Evolutionary conservation across 2,113 vertebrate genomes (phyloP).

Genomic region (Tetrax tetrax): DNA sequence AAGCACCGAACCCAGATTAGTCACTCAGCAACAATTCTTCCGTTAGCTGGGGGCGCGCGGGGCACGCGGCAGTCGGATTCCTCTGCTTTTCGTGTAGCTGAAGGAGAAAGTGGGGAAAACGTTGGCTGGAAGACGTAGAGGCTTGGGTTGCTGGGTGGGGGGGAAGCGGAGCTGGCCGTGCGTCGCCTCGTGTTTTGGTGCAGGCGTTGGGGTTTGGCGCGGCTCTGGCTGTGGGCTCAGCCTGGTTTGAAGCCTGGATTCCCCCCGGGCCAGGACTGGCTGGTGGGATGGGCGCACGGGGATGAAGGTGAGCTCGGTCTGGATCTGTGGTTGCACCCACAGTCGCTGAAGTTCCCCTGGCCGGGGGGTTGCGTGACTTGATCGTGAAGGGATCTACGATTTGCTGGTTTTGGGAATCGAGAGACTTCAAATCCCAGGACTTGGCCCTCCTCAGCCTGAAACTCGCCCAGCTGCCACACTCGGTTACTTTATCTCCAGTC

Average conservation of each 20-base stretch:
- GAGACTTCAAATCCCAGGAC: neutral
- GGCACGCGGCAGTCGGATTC: neutral
- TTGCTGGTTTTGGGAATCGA: neutral
- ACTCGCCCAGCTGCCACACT: neutral
- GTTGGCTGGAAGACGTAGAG: rapidly evolving
- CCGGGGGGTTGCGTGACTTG: neutral
- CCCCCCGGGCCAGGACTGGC: neutral
- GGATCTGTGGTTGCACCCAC: neutral
- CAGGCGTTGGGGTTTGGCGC: neutral
- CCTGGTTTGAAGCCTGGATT: neutral
- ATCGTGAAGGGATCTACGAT: neutral
- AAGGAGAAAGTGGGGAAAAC: neutral
- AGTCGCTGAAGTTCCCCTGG: neutral
- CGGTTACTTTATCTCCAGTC: neutral
- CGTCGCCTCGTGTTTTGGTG: rapidly evolving
- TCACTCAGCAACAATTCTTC: neutral
- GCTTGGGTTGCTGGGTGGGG: rapidly evolving
- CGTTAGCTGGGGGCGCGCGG: neutral
- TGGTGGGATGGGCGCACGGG: neutral
- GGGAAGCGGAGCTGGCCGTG: neutral
- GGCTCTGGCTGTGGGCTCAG: neutral
- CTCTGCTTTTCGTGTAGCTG: neutral
- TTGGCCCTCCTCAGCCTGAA: neutral
- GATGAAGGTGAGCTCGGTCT: neutral
- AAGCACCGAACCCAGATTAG: neutral